Conservation (phyloP, 2,888 invertebrate species). For the Axea sp. region DNA sequence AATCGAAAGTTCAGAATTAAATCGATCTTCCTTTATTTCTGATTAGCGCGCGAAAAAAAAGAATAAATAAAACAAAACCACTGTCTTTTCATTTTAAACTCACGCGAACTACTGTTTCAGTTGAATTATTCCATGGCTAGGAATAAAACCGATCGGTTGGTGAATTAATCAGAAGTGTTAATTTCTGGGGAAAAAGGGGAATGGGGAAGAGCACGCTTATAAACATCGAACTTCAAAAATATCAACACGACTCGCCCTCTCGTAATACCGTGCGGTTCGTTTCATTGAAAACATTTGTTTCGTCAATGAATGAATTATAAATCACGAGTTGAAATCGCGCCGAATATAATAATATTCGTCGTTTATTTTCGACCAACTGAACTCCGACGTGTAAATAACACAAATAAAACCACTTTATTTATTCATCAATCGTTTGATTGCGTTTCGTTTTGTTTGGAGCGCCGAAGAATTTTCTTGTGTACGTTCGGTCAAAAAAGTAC, state of each 20-base stretch:
- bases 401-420: no score
- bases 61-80: neutral
- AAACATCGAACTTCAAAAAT: neutral
- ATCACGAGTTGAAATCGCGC: conserved; percentile 2
- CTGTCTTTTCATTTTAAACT: neutral
- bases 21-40: conserved; percentile 17
- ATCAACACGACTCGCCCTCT: neutral
- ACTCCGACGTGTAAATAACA: no score
- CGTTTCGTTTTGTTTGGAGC: no score
- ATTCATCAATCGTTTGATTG: no score
- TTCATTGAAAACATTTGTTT: conserved; percentile 28
- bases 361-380: no score
- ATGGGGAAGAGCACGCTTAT: neutral
- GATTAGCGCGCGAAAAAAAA: neutral
- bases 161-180: no score
- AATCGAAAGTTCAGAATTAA: conserved; percentile 2
- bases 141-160: no score
- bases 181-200: no score
- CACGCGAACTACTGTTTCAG: no score
- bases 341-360: conserved; percentile 5
- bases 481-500: no score
- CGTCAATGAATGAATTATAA: conserved; percentile 21
- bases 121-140: no score
- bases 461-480: no score
- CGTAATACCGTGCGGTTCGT: neutral